Base-by-base conservation (phyloP, 1,140 invertebrate species). In the Apis cerana region DNA sequence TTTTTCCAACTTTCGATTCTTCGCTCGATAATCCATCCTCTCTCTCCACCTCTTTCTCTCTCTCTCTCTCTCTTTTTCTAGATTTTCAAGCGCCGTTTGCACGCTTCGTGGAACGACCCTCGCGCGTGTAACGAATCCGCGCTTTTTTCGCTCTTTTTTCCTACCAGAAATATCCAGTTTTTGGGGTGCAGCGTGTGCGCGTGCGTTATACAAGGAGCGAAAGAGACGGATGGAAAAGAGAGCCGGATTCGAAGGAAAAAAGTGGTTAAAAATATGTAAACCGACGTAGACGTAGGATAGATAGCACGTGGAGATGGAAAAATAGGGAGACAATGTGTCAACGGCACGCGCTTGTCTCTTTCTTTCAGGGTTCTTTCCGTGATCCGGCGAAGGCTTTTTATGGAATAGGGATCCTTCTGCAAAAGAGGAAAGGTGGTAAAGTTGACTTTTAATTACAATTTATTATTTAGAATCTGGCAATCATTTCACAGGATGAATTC, bases 221-320 rank as follows among this genome's bases (percentile, higher is more conserved):
- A 64, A 71, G 54, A 33, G 58, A 43, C 54, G 8, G 78, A 89
- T 83, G 61, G 61, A 15, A 83, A 69, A 65, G 75, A 56, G 43
- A 43, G 17, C 61, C 21, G 80, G 71, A 87, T 84, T 83, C 19
- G 80, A 58, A 89, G 88, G 88, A 87, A 85, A 88, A 88, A 88
- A 85, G 65, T 88, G 83, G 88, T 89, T 90, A 88, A 89, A 90
- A 90, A 90, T 90, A 90, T 90, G 88, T 87, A 90, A 89, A 89
- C 86, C 83, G 77, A 84, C 74, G 84, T 75, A 33, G 48, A 75
- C 75, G 72, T 1, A n/a, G 67, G 83, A 87, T 89, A 85, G 85
- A 79, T 88, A 82, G 77, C 88, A 90, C 74, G 89, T 88, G 88
- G 88, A 89, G 75, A 64, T 17, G 21, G 68, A 21, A 78, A 83